Evolutionary conservation across 2,113 vertebrate genomes (phyloP), one percentile per base, ranked within the genome.

Genomic region (Nymphicus hollandicus): DNA sequence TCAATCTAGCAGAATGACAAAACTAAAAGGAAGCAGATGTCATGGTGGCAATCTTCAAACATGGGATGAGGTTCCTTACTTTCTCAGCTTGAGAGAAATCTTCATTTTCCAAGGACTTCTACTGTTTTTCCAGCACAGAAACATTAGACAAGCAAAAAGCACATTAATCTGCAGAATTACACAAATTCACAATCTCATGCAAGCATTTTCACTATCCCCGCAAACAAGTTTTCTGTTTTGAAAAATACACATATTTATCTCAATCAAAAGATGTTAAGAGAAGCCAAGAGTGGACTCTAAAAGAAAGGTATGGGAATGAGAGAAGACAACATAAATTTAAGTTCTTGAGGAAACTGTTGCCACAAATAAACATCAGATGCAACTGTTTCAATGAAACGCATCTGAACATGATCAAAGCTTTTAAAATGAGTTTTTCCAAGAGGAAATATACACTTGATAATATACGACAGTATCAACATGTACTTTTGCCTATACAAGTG

Each of bases 11-110:
- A 79, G 98, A 97, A 95, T 93, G 93, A 95, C 95, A 96, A 96
- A 93, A 96, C 96, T 96, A 97, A 98, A 98, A 98, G 95, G 96
- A 97, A 98, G 98, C 93, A 97, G 97, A 96, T 96, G 94, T 98
- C 98, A 98, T 95, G 96, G 93, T 95, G 93, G 96, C 96, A 96
- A 93, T 98, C 97, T 98, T 98, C 98, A 86, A 91, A 91, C 56
- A 96, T 20, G 84, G 91, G 83, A 49, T 64, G 96, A 95, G 96
- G 96, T 29, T 98, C 96, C 95, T 97, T 97, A 95, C 90, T 97
- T 98, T 96, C 96, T 64, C 94, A 96, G 96, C 97, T 97, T 97
- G 96, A 98, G 95, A 97, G 95, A 97, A 96, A 97, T 98, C 98
- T 98, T 98, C 98, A 0, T 91, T 96, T 95, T 96, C 90, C 97